phyloP scores from a whole-genome alignment of 1,140 invertebrate genomes.

The Holcopasites calliopsidis region DNA sequence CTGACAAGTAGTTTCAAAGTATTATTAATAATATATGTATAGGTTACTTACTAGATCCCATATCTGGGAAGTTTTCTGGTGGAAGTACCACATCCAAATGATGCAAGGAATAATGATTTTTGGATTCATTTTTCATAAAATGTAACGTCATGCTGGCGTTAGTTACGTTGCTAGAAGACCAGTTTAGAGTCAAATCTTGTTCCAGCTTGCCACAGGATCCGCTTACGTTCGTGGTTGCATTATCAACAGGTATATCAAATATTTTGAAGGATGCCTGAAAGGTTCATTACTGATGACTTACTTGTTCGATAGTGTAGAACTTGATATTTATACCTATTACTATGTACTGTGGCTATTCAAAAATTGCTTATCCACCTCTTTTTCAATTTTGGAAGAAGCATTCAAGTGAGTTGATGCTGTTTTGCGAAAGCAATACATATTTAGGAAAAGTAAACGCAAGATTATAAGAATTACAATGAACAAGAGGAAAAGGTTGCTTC shows the following conservation, averaged over 20 bases:
- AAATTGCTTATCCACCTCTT: too few species aligned
- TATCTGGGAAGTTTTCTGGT: slow-evolving; percentile 51
- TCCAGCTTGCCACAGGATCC: slow-evolving; percentile 77
- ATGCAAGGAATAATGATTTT: slow-evolving; percentile 67
- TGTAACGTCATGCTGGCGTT: slow-evolving; percentile 66
- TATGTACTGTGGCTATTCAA: too few species aligned
- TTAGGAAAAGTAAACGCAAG: too few species aligned
- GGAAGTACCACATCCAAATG: slow-evolving; percentile 60
- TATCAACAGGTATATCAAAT: slow-evolving; percentile 75
- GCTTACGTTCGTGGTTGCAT: slow-evolving; percentile 63
- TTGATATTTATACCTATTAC: too few species aligned
- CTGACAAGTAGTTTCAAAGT: too few species aligned
- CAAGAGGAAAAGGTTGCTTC: too few species aligned
- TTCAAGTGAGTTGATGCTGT: too few species aligned
- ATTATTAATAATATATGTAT: too few species aligned
- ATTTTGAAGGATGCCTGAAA: slow-evolving; percentile 54
- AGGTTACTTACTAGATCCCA: slow-evolving; percentile 57
- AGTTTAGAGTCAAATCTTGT: slow-evolving; percentile 78
- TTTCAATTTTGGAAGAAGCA: too few species aligned
- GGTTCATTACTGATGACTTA: neutral
- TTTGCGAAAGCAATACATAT: too few species aligned
- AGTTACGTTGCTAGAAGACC: slow-evolving; percentile 62
- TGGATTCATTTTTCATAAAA: slow-evolving; percentile 78
- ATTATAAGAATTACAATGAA: too few species aligned
- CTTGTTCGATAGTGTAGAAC: too few species aligned